A percentile compares a stretch with the other conserved stretches of the same genome.
These are phyloP conservation scores for Prionailurus bengalensis DNA, from an alignment of 2,113 vertebrate genomes.

Conservation along the genomic window DNA sequence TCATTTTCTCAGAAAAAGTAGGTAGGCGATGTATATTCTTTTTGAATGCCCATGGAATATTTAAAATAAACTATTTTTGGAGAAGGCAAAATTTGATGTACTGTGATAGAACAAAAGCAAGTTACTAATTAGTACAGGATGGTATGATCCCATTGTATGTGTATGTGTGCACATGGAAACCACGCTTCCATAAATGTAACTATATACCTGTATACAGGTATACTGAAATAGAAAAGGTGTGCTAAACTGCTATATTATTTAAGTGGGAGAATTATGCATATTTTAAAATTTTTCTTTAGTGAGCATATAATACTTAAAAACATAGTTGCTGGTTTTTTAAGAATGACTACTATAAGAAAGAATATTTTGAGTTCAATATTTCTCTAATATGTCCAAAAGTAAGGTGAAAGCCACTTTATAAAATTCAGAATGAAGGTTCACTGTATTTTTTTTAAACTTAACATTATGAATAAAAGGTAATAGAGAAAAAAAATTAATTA, in stretches of 20 bases:
- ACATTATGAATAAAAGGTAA: background rate
- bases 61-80: constrained; percentile 2
- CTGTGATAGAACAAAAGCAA: background rate
- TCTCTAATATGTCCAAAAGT: background rate
- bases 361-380: constrained; percentile 24
- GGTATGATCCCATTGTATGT: background rate
- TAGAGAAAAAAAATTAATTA: background rate
- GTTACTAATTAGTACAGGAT: background rate
- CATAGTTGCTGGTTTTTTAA: background rate
- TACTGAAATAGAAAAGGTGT: background rate
- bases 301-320: background rate
- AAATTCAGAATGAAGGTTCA: constrained; percentile 41
- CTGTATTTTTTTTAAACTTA: background rate
- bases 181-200: background rate
- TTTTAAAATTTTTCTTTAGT: constrained; percentile 35
- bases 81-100: background rate
- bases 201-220: background rate
- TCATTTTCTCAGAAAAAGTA: background rate
- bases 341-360: background rate
- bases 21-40: background rate
- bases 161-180: background rate
- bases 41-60: background rate
- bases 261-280: background rate
- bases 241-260: background rate
- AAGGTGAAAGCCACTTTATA: background rate